phyloP scores from a whole-genome alignment of 2,113 vertebrate species.

The Gopherus evgoodei region DNA sequence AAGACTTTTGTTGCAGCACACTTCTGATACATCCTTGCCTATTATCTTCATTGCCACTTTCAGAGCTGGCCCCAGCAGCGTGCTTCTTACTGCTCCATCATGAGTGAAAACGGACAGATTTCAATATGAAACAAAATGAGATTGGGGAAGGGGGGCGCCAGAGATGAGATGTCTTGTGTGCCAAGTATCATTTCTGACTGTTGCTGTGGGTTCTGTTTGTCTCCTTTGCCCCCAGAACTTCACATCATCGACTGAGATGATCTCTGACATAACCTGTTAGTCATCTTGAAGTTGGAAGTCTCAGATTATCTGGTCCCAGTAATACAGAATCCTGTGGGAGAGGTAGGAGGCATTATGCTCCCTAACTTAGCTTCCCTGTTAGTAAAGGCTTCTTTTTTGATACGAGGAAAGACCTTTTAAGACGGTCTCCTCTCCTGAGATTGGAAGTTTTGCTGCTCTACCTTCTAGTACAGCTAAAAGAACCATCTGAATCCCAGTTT shows the following conservation, averaged over 20 bases:
- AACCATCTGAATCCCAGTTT: background rate
- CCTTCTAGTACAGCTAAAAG: background rate
- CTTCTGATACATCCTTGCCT: background rate
- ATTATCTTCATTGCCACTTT: background rate
- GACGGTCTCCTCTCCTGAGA: background rate
- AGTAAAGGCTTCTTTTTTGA: background rate
- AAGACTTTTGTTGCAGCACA: background rate
- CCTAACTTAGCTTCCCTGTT: background rate
- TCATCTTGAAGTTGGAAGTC: too few relatives aligned
- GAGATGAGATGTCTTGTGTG: accelerated
- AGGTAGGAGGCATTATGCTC: background rate
- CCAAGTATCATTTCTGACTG: background rate
- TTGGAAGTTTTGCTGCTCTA: background rate
- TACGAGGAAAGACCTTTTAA: background rate
- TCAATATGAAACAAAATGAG: background rate
- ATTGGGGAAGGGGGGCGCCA: too few relatives aligned
- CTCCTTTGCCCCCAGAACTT: background rate
- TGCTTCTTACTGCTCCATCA: background rate
- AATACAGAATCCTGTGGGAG: background rate
- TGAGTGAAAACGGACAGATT: background rate
- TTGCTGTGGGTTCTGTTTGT: background rate
- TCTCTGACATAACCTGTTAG: background rate
- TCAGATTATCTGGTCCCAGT: background rate
- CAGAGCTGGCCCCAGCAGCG: background rate
- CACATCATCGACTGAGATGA: background rate